Evolutionary conservation across 2,797 vertebrate genomes (phyloP).

Genomic region (Artibeus lituratus): DNA sequence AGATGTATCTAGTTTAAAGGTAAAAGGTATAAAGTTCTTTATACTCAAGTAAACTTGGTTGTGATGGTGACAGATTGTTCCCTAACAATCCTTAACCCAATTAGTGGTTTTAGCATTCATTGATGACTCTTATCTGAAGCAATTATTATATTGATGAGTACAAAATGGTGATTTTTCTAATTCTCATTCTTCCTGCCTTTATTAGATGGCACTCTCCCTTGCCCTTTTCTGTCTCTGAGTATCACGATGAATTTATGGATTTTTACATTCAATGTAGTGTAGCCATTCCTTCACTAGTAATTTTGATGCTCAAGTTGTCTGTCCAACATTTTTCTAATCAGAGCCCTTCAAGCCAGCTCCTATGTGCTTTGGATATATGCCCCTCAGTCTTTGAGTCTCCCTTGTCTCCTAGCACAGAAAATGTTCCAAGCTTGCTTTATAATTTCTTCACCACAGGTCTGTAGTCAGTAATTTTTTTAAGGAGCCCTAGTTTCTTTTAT

Average conservation of each 20-base stretch:
- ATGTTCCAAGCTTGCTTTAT: not conserved
- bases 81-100: not conserved
- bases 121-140: not conserved
- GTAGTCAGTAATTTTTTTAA: not conserved
- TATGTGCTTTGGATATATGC: not conserved
- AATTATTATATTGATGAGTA: not conserved
- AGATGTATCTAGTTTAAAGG: constrained; percentile 9
- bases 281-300: constrained; percentile 55
- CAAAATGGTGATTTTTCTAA: constrained; percentile 9
- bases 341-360: constrained; percentile 23
- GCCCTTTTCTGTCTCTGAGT: not conserved
- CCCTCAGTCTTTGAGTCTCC: not conserved
- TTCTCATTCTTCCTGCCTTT: constrained; percentile 32
- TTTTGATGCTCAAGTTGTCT: constrained; percentile 42
- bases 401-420: constrained; percentile 15
- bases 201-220: constrained; percentile 14
- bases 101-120: not conserved
- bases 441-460: constrained; percentile 27
- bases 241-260: constrained; percentile 38
- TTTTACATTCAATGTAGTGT: constrained; percentile 47
- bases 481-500: not conserved
- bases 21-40: not conserved
- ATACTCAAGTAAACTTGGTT: not conserved
- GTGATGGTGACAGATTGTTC: not conserved
- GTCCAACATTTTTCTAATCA: constrained; percentile 49